Base-by-base conservation (phyloP, 2,888 invertebrate species). In the Caenorhabditis auriculariae region DNA sequence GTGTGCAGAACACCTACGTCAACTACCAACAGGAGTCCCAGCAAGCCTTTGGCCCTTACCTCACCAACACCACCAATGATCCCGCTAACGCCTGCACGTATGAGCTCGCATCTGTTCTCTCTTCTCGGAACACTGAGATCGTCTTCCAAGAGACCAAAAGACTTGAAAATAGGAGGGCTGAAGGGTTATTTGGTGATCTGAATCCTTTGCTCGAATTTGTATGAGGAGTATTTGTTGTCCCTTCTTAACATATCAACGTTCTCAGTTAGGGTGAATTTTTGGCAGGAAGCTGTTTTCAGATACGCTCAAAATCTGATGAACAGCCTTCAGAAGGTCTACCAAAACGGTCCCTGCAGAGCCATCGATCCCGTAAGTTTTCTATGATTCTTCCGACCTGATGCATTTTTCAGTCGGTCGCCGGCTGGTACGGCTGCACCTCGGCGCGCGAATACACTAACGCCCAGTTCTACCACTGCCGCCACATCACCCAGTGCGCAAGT, bases 271-370 rank as follows among this genome's bases (percentile, higher is more conserved):
- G 35, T n/a, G 35, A 35, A 15, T 35, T 35, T 35, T 35, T 35
- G 35, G 35, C 35, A 35, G 35, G 9, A 35, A n/a, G 41, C 17
- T 9, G 41, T n/a, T 50, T 55, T 27, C 32, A 57, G 46, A 12
- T 59, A 69, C 26, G 66, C 69, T 19, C 69, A 69, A 38, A 62
- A 32, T 12, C 32, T 69, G 26, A 66, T 69, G 69, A 58, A 69
- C 27, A n/a, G 60, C 5, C 56, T 66, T 49, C 63, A 60, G 41
- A 44, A 19, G 29, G 44, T 32, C 23, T 69, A 66, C 47, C 43
- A 19, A 7, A 64, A 50, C 45, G 69, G 69, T 44, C 66, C 66
- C 24, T 66, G 66, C 54, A 46, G 54, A 23, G 56, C 64, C 17
- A 54, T 63, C 29, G 54, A 60, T 27, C 62, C 60, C 32, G 68